phyloP scores from a whole-genome alignment of 2,113 vertebrate genomes.

The Condylura cristata region DNA sequence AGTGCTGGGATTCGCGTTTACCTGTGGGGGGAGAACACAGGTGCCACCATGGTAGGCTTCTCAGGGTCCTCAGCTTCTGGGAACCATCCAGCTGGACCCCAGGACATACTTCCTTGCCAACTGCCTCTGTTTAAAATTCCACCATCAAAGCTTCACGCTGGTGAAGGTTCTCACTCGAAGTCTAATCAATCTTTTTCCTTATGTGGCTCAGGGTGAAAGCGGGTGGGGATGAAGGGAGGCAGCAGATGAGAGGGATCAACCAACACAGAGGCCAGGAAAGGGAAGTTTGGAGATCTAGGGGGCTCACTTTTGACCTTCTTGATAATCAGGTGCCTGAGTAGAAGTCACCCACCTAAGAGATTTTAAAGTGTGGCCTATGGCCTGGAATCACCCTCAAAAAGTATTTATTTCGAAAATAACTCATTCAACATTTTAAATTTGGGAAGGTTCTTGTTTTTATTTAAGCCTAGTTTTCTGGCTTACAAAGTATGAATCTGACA shows the following conservation, averaged over 20 bases:
- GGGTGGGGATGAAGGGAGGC: background rate
- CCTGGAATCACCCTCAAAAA: background rate
- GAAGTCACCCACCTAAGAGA: background rate
- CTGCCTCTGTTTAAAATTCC: background rate
- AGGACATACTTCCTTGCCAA: background rate
- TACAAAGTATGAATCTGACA: background rate
- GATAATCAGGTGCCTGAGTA: background rate
- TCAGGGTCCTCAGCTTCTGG: background rate
- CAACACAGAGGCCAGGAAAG: background rate
- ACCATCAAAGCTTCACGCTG: background rate
- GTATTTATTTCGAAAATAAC: background rate
- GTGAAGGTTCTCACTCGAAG: background rate
- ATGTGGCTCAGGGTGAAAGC: fast-evolving
- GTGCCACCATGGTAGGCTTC: background rate
- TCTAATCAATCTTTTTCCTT: background rate
- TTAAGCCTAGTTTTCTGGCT: background rate
- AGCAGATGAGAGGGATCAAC: background rate
- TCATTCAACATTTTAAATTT: background rate
- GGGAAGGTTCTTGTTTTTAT: background rate
- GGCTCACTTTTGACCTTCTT: background rate
- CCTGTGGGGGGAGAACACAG: background rate
- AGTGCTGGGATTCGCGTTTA: background rate
- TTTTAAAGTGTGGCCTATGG: no score
- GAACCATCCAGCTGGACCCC: background rate
- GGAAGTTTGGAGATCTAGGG: no score